phyloP scores from a whole-genome alignment of 2,113 vertebrate species.

The Nycticryphes semicollaris region DNA sequence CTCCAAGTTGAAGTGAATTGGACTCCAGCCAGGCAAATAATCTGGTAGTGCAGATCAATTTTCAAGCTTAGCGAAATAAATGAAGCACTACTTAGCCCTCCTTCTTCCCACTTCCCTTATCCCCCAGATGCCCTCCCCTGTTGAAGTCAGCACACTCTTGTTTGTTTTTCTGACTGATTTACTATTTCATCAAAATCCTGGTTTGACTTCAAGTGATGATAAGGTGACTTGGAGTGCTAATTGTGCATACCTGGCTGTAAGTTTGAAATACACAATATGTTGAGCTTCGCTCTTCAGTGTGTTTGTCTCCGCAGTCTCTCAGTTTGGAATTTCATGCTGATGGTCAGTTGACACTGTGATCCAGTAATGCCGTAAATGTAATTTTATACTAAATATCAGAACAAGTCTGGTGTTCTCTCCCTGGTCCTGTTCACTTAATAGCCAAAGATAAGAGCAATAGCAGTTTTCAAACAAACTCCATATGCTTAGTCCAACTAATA shows the following conservation, averaged over 20 bases:
- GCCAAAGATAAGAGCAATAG: not conserved
- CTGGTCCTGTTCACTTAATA: not conserved
- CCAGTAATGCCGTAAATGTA: not conserved
- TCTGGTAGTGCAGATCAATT: conserved; percentile 24
- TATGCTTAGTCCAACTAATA: not conserved
- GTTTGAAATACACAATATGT: not conserved
- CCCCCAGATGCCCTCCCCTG: not conserved
- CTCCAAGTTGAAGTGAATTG: conserved; percentile 36
- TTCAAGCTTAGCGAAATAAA: conserved; percentile 28
- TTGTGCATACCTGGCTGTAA: not conserved
- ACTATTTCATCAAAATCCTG: conserved; percentile 11
- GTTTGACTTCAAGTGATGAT: not conserved
- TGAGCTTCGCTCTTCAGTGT: not conserved
- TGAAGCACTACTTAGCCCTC: conserved; percentile 5
- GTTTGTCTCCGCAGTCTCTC: not conserved
- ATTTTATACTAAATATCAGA: not conserved
- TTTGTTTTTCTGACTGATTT: not conserved
- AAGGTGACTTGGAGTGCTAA: conserved; percentile 14
- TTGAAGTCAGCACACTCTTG: not conserved
- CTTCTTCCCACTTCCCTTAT: not conserved
- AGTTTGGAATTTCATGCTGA: not conserved
- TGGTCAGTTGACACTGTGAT: not conserved
- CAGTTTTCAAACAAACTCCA: conserved; percentile 17
- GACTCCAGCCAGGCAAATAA: conserved; percentile 49
- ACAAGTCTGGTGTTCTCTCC: not conserved